Evolutionary conservation across 2,113 vertebrate species (phyloP).

Genomic region (Bos indicus): DNA sequence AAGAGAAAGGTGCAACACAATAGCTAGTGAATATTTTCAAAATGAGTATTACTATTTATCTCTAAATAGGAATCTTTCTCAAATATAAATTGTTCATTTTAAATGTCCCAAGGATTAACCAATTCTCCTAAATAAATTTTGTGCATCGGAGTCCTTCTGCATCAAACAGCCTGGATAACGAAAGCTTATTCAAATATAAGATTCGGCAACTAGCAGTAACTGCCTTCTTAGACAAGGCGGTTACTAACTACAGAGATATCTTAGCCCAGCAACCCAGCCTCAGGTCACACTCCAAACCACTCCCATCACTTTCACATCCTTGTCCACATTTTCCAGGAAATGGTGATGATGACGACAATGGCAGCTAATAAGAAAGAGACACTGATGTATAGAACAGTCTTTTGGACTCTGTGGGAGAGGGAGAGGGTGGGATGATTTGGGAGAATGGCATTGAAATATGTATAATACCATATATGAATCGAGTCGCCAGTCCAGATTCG

Average conservation of each 20-base stretch:
- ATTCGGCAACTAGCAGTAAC: not conserved
- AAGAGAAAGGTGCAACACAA: not conserved
- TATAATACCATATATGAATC: no score
- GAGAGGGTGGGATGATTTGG: no score
- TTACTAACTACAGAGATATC: not conserved
- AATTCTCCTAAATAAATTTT: not conserved
- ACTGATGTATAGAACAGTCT: no score
- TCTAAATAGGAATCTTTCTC: not conserved
- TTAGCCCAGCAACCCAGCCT: not conserved
- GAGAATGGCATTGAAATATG: no score
- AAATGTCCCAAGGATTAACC: not conserved
- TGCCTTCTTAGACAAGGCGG: not conserved
- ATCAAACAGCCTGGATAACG: not conserved
- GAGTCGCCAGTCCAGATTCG: no score
- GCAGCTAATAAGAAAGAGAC: not conserved
- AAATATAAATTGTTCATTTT: not conserved
- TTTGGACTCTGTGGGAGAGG: no score
- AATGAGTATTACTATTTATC: not conserved
- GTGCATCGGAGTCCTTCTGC: not conserved
- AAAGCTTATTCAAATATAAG: not conserved
- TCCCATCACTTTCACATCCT: no score
- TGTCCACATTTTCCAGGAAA: not conserved
- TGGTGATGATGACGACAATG: accelerated
- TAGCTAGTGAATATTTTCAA: not conserved
- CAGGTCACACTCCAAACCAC: not conserved